These are phyloP conservation scores for Myripristis murdjan DNA, from an alignment of 2,797 vertebrate genomes.

Conservation along the genomic window DNA sequence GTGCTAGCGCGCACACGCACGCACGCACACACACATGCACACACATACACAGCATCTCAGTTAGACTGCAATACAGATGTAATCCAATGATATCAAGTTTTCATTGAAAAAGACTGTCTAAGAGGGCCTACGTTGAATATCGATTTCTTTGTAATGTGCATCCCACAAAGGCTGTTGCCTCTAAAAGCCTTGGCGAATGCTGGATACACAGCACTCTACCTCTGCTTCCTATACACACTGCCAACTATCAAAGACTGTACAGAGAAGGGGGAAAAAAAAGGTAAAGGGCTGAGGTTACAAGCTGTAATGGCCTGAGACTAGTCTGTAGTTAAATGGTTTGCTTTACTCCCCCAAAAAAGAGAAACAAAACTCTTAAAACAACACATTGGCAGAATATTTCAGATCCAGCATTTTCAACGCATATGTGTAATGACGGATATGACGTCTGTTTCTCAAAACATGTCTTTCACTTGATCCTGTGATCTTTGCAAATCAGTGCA, in stretches of 20 bases:
- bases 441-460: neutral
- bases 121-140: conserved; percentile 50
- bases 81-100: conserved; percentile 16
- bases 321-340: conserved; percentile 1
- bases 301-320: conserved; percentile 2
- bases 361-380: neutral
- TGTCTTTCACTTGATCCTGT: conserved; percentile 2
- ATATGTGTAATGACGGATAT: neutral
- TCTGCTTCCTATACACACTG: conserved; percentile 14
- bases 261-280: neutral
- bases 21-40: conserved; percentile 6
- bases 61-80: conserved; percentile 24
- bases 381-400: neutral
- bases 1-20: conserved; percentile 51
- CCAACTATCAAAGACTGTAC: conserved; percentile 5
- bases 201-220: conserved; percentile 1
- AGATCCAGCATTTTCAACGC: neutral
- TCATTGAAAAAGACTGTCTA: conserved; percentile 7
- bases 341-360: conserved; percentile 5
- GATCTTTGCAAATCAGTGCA: conserved; percentile 9
- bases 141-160: conserved; percentile 55
- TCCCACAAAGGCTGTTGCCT: conserved; percentile 31
- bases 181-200: conserved; percentile 10
- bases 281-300: conserved; percentile 15
- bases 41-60: conserved; percentile 25